Percentiles rank a stretch among this genome's conserved stretches.
phyloP scores from a whole-genome alignment of 2,797 vertebrate species.

The Cuniculus paca region DNA sequence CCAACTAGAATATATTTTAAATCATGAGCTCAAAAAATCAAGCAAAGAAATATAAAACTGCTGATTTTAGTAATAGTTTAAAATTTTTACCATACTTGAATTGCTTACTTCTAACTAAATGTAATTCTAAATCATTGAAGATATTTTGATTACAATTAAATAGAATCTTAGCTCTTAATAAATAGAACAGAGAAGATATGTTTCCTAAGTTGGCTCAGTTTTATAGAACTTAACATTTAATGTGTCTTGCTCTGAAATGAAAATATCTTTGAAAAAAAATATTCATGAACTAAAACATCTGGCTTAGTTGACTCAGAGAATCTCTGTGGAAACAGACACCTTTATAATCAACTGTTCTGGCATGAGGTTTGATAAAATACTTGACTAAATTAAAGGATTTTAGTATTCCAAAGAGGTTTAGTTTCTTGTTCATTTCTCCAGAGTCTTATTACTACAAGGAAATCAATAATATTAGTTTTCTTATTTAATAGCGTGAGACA shows the following conservation, averaged over 20 bases:
- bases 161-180: slow-evolving; percentile 55
- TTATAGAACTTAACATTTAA: slow-evolving; percentile 71
- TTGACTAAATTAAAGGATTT: slow-evolving; percentile 66
- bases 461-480: neutral
- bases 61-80: slow-evolving; percentile 59
- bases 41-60: slow-evolving; percentile 69
- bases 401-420: slow-evolving; percentile 49
- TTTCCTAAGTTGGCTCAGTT: slow-evolving; percentile 48
- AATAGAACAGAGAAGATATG: neutral
- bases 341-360: slow-evolving; percentile 55
- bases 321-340: slow-evolving; percentile 52
- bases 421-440: neutral
- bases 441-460: neutral
- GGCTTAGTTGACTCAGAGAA: slow-evolving; percentile 41
- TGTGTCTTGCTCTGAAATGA: slow-evolving; percentile 49
- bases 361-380: slow-evolving; percentile 33
- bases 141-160: slow-evolving; percentile 64
- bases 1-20: slow-evolving; percentile 61
- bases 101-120: slow-evolving; percentile 56
- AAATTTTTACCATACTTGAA: slow-evolving; percentile 58
- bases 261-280: slow-evolving; percentile 74
- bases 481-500: neutral
- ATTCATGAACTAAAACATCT: slow-evolving; percentile 72
- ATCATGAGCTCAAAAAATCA: slow-evolving; percentile 63
- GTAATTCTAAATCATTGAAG: slow-evolving; percentile 64